Conservation (phyloP, 2,113 vertebrate species). For the Etheostoma spectabile region DNA sequence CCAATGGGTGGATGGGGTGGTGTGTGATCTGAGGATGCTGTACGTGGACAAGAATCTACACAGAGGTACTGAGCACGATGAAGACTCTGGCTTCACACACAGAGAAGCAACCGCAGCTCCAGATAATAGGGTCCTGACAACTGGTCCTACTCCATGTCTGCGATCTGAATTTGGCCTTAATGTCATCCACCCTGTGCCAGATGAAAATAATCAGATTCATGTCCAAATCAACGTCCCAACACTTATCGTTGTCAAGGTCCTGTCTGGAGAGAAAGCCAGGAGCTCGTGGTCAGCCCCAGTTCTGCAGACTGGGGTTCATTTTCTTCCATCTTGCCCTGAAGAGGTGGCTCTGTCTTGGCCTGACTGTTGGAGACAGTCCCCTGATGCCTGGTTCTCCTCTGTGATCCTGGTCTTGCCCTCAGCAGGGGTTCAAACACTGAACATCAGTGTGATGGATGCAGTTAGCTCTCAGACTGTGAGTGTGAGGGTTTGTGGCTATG, state of each 20-base stretch:
- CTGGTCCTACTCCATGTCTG: not conserved
- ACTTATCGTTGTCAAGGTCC: constrained; percentile 75
- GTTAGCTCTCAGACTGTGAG: constrained; percentile 70
- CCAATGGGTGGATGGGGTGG: constrained; percentile 81
- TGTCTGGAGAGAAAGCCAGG: constrained; percentile 66
- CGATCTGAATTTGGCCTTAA: constrained; percentile 60
- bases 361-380: constrained; percentile 60
- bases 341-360: constrained; percentile 45
- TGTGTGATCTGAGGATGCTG: constrained; percentile 83
- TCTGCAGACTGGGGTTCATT: constrained; percentile 67
- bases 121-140: not conserved
- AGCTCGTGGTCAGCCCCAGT: constrained; percentile 82
- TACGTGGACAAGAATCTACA: constrained; percentile 70
- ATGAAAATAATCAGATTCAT: constrained; percentile 72
- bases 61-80: constrained; percentile 49
- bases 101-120: constrained; percentile 36
- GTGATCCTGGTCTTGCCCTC: constrained; percentile 60
- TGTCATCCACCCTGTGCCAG: constrained; percentile 75
- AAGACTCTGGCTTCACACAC: constrained; percentile 31
- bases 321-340: constrained; percentile 77
- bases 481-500: constrained; percentile 73
- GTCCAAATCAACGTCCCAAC: constrained; percentile 65
- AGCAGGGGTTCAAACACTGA: constrained; percentile 64
- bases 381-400: constrained; percentile 80
- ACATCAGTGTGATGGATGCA: constrained; percentile 70